These are phyloP conservation scores for Helostoma temminkii DNA, from an alignment of 2,797 vertebrate genomes.

Conservation along the genomic window DNA sequence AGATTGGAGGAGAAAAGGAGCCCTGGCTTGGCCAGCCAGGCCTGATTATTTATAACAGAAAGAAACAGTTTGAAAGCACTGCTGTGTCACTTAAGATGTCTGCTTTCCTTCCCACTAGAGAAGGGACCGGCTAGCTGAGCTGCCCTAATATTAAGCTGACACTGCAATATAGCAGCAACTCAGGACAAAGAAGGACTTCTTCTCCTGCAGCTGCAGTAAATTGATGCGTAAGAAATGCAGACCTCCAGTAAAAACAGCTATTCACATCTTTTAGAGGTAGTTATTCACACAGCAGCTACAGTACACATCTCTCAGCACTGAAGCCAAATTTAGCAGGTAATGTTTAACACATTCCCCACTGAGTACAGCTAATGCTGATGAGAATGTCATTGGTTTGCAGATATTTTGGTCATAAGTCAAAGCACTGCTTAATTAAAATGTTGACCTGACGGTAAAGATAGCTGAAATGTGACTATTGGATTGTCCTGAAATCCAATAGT, in stretches of 20 bases:
- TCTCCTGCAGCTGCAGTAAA: not conserved
- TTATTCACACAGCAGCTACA: not conserved
- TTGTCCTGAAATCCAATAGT: not conserved
- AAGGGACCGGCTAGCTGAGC: constrained; percentile 31
- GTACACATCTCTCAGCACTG: not conserved
- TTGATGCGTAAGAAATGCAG: not conserved
- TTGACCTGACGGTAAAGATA: not conserved
- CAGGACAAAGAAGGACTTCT: constrained; percentile 14
- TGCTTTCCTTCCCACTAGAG: constrained; percentile 55
- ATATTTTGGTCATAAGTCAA: no score
- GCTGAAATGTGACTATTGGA: no score
- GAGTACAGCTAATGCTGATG: not conserved
- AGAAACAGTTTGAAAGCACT: constrained; percentile 55
- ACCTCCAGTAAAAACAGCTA: not conserved
- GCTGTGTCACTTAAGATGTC: constrained; percentile 72
- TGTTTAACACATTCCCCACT: no score
- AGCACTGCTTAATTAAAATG: not conserved
- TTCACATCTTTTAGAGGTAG: not conserved
- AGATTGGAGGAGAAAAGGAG: constrained; percentile 53
- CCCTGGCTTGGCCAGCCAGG: constrained; percentile 26
- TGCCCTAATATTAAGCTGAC: constrained; percentile 34
- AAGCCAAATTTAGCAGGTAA: not conserved
- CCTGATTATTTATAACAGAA: constrained; percentile 83
- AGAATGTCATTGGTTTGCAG: no score
- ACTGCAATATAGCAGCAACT: constrained; percentile 14